A percentile compares a stretch with the other conserved stretches of the same genome.
Conservation (phyloP, 2,888 invertebrate species). For the Marasmarcha lunaedactyla region DNA sequence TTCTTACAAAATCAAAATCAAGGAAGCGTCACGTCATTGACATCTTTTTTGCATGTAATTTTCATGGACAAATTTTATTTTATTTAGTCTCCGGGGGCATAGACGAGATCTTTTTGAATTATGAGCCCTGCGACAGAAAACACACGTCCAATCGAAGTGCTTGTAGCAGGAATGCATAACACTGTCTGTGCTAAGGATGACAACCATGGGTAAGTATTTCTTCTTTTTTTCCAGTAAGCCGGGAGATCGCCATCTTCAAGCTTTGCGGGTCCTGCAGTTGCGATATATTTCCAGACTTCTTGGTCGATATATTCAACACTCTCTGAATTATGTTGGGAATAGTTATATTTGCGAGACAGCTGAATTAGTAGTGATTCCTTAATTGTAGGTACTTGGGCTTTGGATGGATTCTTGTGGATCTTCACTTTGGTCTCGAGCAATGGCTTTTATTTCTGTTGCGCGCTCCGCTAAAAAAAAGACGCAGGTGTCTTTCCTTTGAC, state of each 20-base stretch:
- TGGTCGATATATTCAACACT: conserved; percentile 2
- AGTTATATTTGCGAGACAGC: conserved; percentile 1
- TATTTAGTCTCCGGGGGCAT: neutral
- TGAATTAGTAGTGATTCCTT: conserved; percentile 2
- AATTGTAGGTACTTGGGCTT: too few species aligned
- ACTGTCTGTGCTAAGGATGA: conserved; percentile 2
- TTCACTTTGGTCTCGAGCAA: neutral
- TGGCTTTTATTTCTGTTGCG: conserved; percentile 1
- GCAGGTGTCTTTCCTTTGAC: neutral
- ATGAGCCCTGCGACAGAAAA: conserved; percentile 1
- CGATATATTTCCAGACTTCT: conserved; percentile 2
- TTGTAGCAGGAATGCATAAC: neutral
- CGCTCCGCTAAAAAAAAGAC: conserved; percentile 1
- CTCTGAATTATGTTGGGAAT: neutral
- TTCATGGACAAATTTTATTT: conserved; percentile 1
- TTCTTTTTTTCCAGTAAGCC: conserved; percentile 1
- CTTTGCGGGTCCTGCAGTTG: conserved; percentile 1
- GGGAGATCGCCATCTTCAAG: conserved; percentile 1
- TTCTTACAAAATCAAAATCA: too few species aligned
- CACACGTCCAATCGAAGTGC: conserved; percentile 1
- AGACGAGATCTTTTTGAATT: conserved; percentile 2
- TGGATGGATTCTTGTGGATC: neutral
- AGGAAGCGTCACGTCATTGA: neutral
- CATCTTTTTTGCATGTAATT: conserved; percentile 1
- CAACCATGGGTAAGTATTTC: conserved; percentile 1